These are phyloP conservation scores for Strongylocentrotus purpuratus DNA, from an alignment of 35 echinoderm and acorn worm genomes.

Conservation along the genomic window DNA sequence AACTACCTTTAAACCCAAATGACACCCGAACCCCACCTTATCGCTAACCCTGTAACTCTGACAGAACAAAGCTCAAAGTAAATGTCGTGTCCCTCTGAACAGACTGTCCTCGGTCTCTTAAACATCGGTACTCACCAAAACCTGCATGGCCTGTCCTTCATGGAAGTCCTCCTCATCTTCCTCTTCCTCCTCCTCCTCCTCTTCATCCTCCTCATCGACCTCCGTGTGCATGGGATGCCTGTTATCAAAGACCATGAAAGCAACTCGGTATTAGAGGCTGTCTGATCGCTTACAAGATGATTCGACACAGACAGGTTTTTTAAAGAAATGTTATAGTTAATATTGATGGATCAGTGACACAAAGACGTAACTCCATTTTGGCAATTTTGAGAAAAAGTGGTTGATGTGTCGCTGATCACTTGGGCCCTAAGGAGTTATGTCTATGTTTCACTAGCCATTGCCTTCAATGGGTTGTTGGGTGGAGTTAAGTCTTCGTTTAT, in stretches of 20 bases:
- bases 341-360: too few species aligned
- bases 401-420: too few species aligned
- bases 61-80: neutral
- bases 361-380: too few species aligned
- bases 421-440: too few species aligned
- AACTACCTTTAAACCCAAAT: neutral
- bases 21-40: neutral
- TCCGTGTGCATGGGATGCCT: slow-evolving; percentile 70
- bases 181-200: slow-evolving; percentile 81
- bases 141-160: slow-evolving; percentile 91
- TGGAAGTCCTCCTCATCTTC: slow-evolving; percentile 87
- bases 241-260: neutral
- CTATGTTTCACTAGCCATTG: too few species aligned
- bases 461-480: too few species aligned
- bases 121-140: slow-evolving; percentile 66
- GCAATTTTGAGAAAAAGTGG: too few species aligned
- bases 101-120: neutral
- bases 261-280: neutral
- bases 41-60: neutral
- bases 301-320: too few species aligned
- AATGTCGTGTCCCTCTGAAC: neutral
- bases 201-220: slow-evolving; percentile 73
- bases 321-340: too few species aligned
- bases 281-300: neutral
- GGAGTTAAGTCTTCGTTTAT: too few species aligned